A percentile compares a stretch with the other conserved stretches of the same genome.
phyloP scores from a whole-genome alignment of 2,797 vertebrate species.

The Tadarida brasiliensis region DNA sequence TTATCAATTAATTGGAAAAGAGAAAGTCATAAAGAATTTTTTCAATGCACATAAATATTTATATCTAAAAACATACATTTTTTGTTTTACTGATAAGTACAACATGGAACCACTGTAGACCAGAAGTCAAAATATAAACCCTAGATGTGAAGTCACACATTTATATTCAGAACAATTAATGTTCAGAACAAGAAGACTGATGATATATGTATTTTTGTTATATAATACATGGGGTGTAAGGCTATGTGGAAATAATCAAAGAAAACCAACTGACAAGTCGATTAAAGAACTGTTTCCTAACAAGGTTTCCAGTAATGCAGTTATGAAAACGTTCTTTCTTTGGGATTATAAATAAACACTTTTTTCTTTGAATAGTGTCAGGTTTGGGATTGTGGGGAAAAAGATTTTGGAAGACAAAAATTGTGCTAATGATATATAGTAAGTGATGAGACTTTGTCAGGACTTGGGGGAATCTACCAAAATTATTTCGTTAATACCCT shows the following conservation, averaged over 20 bases:
- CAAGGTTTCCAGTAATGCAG: background rate
- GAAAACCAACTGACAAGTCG: background rate
- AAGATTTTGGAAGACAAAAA: background rate
- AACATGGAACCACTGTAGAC: background rate
- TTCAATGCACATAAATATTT: background rate
- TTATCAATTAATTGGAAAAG: slow-evolving; percentile 40
- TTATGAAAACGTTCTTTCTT: background rate
- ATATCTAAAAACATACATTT: slow-evolving; percentile 27
- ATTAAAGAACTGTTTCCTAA: background rate
- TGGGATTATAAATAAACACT: slow-evolving; percentile 45
- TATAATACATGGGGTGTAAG: background rate
- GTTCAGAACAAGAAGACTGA: background rate
- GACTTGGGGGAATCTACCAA: background rate
- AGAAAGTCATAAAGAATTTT: background rate
- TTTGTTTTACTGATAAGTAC: background rate
- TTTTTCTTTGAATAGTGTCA: background rate
- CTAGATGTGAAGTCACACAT: background rate
- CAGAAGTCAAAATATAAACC: slow-evolving; percentile 34
- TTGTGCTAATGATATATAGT: background rate
- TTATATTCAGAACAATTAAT: background rate
- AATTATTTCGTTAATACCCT: background rate
- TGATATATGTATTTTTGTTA: background rate
- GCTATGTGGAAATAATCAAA: background rate
- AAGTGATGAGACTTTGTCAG: background rate
- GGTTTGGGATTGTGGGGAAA: background rate